Base-by-base conservation (phyloP, 2,888 invertebrate species). In the Conus canariensis region DNA sequence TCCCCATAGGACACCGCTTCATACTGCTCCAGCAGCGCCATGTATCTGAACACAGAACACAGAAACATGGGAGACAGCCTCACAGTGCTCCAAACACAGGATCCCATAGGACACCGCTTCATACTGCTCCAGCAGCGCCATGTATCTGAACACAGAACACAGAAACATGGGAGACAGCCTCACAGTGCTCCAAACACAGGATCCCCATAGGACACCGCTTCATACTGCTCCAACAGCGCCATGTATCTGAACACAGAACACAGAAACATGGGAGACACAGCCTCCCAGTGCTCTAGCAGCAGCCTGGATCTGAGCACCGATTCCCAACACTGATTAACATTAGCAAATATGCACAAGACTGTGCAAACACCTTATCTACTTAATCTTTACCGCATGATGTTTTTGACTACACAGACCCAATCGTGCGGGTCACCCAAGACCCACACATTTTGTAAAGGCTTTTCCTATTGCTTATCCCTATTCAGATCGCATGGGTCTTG, bases 171-270 rank as follows among this genome's bases (percentile, higher is more conserved):
- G 60, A 30, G 30, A 30, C 30, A 30, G 1, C 30, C 96, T 95
- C 95, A 97, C 96, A 97, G 95, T 30, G 30, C 30, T 30, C 30
- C 30, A 96, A 99, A 99, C 14, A 98, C 97, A 77, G 97, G 97
- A 96, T 99, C 98, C 0, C 98, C 98, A 96, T 99, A 99, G 90
- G 99, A 99, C 59, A 98, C 98, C 0, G 98, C 98, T 95, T 98
- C 98, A 96, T 98, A 99, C 95, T 98, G 98, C 94, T 98, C 98
- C 90, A 99, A 97, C 92, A 99, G 97, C 92, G 98, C 97, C 0
- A 97, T 97, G 93, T 96, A 97, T 88, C 97, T 97, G 96, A 30
- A 30, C 30, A 30, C 30, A 56, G 30, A 30, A 9, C 12, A 60
- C 9, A 60, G 60, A 60, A 60, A 60, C 30, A 60, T 98, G 96